Base-by-base conservation (phyloP, 2,888 invertebrate genomes). In the Drosophila nigricruria region DNA sequence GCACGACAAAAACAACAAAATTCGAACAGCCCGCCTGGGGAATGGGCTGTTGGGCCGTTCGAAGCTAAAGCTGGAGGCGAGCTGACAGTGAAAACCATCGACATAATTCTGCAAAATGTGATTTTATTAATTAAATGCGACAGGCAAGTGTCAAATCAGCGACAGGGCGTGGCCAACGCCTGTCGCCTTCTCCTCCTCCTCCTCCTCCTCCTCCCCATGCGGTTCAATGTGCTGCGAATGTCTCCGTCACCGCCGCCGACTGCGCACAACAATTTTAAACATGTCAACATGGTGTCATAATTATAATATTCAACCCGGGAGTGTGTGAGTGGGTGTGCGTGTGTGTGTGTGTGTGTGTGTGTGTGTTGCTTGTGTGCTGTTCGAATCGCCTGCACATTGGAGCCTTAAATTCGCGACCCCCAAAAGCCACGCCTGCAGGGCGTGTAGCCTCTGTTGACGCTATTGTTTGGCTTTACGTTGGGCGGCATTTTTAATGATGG, bases 281-380 rank as follows among this genome's bases (percentile, higher is more conserved):
- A 88, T 79, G 84, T 79, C 87, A 81, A 89, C 89, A 88, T 81
- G 82, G 82, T 87, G 89, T 88, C 89, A 87, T 87, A 87, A 87
- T 87, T 87, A 87, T 88, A 87, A 87, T 88, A 89, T 87, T 88
- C 79, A 66, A 68, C 75, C 73, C 65, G 73, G 54, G 61, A 70
- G 43, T 65, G 70, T 40, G 58, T 52, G 42, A 34, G 42, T 50
- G 42, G 53, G n/a, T 30, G 47, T 36, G 42, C 32, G 52, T 47
- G 58, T 58, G 57, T 58, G 43, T 53, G 49, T 52, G 62, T 56
- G 50, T 20, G 30, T 49, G 62, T 42, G 27, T 36, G 53, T 57
- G 40, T 76, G 56, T 14, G 62, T 65, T 77, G 69, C 40, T 25
- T 67, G 70, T 71, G 59, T 59, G 53, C 62, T 32, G 47, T 74